Conservation (phyloP, 2,888 invertebrate genomes). For the Drosophila imparisetae region DNA sequence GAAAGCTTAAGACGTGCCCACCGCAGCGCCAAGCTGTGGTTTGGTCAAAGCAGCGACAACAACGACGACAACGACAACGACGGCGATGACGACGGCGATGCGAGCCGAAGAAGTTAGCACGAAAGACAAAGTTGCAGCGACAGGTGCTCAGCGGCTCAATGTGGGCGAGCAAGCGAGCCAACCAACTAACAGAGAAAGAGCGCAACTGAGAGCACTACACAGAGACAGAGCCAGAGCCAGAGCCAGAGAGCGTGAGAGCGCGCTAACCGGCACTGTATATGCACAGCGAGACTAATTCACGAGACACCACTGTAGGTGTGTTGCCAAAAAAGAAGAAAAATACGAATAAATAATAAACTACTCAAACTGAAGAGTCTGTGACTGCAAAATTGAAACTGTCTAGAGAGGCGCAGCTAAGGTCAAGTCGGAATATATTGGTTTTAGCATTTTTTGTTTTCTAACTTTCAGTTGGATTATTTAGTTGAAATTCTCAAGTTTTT, state of each 20-base stretch:
- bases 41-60: slow-evolving; percentile 28
- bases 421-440: background rate
- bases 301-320: slow-evolving; percentile 58
- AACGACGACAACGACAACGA: slow-evolving; percentile 7
- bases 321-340: slow-evolving; percentile 6
- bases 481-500: background rate
- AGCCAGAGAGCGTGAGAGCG: slow-evolving; percentile 13
- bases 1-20: slow-evolving; percentile 72
- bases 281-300: slow-evolving; percentile 27
- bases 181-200: slow-evolving; percentile 2
- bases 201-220: background rate
- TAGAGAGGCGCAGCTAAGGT: background rate
- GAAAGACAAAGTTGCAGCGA: slow-evolving; percentile 63
- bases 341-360: background rate
- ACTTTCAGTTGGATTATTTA: background rate
- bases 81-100: slow-evolving; percentile 8
- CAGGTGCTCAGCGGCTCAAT: slow-evolving; percentile 58
- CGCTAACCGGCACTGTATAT: slow-evolving; percentile 41
- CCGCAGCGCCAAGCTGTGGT: slow-evolving; percentile 38
- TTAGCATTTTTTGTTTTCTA: background rate
- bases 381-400: background rate
- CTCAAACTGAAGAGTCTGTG: background rate
- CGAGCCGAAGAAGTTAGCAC: slow-evolving; percentile 63
- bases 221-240: background rate
- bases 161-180: slow-evolving; percentile 38